Evolutionary conservation across 23 tunicate genomes (phyloP).

Genomic region (Trididemnum nubilum): DNA sequence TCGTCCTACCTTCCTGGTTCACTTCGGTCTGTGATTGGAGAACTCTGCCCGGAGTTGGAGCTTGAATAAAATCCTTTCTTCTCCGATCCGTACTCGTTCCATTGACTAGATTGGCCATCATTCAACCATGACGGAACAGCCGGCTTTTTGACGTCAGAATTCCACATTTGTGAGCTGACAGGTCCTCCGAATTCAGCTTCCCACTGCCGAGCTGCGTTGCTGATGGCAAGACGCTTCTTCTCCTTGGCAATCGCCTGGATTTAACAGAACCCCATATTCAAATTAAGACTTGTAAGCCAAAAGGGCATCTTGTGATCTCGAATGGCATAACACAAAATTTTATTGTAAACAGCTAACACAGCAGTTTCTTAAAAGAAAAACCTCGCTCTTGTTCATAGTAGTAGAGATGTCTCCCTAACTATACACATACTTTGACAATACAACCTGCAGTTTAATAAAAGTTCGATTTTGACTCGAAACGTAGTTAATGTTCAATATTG

Average conservation of each 20-base stretch:
- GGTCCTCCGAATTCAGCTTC: constrained; percentile 57
- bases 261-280: too few species aligned
- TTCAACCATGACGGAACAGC: neutral
- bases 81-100: constrained; percentile 6
- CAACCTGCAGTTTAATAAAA: too few species aligned
- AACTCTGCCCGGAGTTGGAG: constrained; percentile 16
- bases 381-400: too few species aligned
- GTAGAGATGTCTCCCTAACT: too few species aligned
- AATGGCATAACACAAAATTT: too few species aligned
- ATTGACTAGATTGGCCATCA: neutral
- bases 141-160: neutral
- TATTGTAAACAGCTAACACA: too few species aligned
- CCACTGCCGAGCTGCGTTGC: constrained; percentile 92
- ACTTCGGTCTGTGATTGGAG: constrained; percentile 29
- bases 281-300: too few species aligned
- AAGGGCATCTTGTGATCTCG: neutral
- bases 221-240: constrained; percentile 84
- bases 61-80: neutral
- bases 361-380: too few species aligned
- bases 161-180: constrained; percentile 4
- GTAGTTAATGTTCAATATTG: too few species aligned
- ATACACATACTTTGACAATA: too few species aligned
- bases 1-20: constrained; percentile 36
- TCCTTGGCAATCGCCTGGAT: constrained; percentile 86
- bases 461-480: too few species aligned